Evolutionary conservation across 1,140 invertebrate species (phyloP), one percentile per base, ranked within the genome.

Genomic region (Frieseomelitta varia): DNA sequence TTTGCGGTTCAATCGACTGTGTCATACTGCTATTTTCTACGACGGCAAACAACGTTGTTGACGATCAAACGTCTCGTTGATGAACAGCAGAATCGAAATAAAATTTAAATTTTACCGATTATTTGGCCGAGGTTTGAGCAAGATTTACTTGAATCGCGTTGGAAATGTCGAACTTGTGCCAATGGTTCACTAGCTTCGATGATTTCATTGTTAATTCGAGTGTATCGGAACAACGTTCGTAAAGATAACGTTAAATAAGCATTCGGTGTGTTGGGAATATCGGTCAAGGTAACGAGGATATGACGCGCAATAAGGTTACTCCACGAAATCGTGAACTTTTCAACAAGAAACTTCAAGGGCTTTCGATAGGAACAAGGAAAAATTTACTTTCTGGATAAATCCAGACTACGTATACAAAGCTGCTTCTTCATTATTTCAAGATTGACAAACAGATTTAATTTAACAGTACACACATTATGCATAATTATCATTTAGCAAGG

Each of bases 231-330:
- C 47, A 68, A 78, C 85, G 84, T 86, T 80, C 84, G 79, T 90
- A 87, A 87, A 91, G 86, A 91, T 90, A 90, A 90, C 74, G 79
- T 84, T 84, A 79, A 80, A 87, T 65, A 81, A 72, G 72, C 73
- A 85, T 67, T 56, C 69, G 71, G 73, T 80, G 76, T 51, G 76
- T 80, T 39, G 27, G 77, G 55, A 84, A 87, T 78, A 79, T 81
- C 77, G 76, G 71, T 68, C 84, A 86, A 85, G 86, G 79, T 86
- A 61, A 78, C 69, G 47, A 55, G 77, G 65, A 85, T 68, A 74
- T 83, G 63, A 79, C 77, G 63, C 21, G 63, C 21, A 55, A 79
- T 79, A n/a, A 67, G n/a, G 65, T 68, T 79, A n/a, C 51, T 51
- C 51, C 63, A 27, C 61, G 63, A 65, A 67, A 78, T 79, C 21